phyloP scores from a whole-genome alignment of 2,888 invertebrate species.

The Bombylius discolor region DNA sequence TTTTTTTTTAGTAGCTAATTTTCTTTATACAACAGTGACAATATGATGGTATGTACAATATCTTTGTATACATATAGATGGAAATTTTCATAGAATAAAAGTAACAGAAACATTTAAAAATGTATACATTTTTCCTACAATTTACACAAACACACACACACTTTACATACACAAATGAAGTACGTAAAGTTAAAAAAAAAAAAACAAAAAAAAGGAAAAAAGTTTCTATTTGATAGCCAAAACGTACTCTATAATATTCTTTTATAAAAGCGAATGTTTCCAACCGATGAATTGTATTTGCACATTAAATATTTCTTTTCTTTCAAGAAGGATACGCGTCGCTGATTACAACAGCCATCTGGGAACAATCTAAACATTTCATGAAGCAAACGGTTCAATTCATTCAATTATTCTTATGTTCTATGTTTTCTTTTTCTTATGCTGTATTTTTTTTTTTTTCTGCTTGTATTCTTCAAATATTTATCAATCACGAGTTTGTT shows the following conservation, averaged over 20 bases:
- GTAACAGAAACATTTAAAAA: too few relatives aligned
- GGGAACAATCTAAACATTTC: conserved; percentile 16
- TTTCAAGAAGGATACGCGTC: conserved; percentile 12
- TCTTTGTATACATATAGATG: not conserved
- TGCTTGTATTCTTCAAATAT: not conserved
- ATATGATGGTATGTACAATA: not conserved
- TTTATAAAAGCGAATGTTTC: too few relatives aligned
- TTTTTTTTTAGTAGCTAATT: too few relatives aligned
- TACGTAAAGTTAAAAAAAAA: too few relatives aligned
- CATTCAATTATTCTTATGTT: conserved; percentile 38
- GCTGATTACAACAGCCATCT: conserved; percentile 15
- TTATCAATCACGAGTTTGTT: too few relatives aligned
- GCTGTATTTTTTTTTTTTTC: conserved; percentile 6
- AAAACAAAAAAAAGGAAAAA: too few relatives aligned
- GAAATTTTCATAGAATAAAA: too few relatives aligned
- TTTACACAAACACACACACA: too few relatives aligned
- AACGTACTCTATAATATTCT: too few relatives aligned
- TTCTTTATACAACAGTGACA: not conserved
- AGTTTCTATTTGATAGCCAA: too few relatives aligned
- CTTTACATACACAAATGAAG: too few relatives aligned
- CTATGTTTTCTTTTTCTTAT: conserved; percentile 30
- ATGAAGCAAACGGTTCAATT: conserved; percentile 30
- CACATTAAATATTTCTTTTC: not conserved
- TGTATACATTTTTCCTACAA: too few relatives aligned
- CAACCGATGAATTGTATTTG: not conserved